These are phyloP conservation scores for Sialia sialis DNA, from an alignment of 2,113 vertebrate species.

Conservation along the genomic window DNA sequence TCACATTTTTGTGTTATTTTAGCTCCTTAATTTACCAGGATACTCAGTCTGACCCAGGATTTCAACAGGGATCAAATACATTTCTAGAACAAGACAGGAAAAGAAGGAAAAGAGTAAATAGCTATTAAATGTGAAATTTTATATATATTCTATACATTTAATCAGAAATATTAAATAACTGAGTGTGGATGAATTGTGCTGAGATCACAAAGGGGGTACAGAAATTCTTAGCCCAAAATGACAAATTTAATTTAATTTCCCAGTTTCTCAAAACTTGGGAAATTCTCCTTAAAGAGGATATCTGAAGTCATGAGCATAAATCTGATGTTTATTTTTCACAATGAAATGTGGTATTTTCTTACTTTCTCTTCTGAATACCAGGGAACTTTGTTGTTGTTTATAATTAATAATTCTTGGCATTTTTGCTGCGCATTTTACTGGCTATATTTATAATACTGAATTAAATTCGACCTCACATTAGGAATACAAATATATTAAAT, in stretches of 20 bases:
- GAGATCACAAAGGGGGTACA: neutral
- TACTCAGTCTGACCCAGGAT: neutral
- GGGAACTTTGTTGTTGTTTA: neutral
- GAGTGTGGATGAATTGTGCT: neutral
- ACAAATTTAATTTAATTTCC: neutral
- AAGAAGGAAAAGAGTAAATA: neutral
- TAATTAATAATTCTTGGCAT: neutral
- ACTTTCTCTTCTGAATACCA: neutral
- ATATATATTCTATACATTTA: neutral
- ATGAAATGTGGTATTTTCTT: neutral
- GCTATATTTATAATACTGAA: neutral
- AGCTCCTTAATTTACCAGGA: neutral
- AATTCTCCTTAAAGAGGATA: neutral
- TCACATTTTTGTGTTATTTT: neutral
- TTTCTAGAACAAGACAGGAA: neutral
- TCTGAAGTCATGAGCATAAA: neutral
- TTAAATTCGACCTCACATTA: neutral
- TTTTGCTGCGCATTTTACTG: neutral
- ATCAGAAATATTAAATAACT: neutral
- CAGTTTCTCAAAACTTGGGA: neutral
- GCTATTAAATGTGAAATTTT: neutral
- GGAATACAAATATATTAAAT: slow-evolving; percentile 17
- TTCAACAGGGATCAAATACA: neutral
- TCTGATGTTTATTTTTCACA: neutral
- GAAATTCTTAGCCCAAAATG: neutral